Percentiles rank a stretch among this genome's conserved stretches.
Conservation (phyloP, 2,113 vertebrate species). For the Pelecanoides urinatrix region DNA sequence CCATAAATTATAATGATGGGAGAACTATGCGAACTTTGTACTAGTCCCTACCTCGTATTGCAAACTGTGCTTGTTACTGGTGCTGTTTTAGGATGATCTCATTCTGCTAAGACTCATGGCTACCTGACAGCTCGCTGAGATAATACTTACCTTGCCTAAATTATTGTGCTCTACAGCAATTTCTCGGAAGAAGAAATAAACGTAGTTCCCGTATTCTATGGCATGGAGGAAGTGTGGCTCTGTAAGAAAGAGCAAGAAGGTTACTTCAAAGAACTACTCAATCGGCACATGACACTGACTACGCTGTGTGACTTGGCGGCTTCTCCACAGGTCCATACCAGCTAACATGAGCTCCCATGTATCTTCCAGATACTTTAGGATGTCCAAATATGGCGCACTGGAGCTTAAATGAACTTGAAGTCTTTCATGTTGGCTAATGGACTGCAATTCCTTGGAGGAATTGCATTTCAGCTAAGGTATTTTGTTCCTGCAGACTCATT, state of each 20-base stretch:
- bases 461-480: slow-evolving; percentile 17
- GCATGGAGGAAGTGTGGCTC: slow-evolving; percentile 98
- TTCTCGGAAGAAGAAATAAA: slow-evolving; percentile 99
- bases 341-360: neutral
- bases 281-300: neutral
- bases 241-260: slow-evolving; percentile 67
- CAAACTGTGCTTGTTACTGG: neutral
- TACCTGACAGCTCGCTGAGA: neutral
- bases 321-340: neutral
- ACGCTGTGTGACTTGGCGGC: neutral
- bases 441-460: slow-evolving; percentile 42
- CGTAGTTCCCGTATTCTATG: slow-evolving; percentile 94
- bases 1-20: neutral
- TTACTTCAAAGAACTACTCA: neutral
- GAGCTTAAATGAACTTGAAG: slow-evolving; percentile 18
- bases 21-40: neutral
- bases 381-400: neutral
- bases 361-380: neutral
- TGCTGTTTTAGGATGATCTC: neutral
- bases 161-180: slow-evolving; percentile 97
- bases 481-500: slow-evolving; percentile 56
- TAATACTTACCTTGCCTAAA: slow-evolving; percentile 88
- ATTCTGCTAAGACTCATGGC: neutral
- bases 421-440: slow-evolving; percentile 56
- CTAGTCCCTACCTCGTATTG: neutral